Base-by-base conservation (phyloP, 2,797 vertebrate genomes). In the Falco columbarius region DNA sequence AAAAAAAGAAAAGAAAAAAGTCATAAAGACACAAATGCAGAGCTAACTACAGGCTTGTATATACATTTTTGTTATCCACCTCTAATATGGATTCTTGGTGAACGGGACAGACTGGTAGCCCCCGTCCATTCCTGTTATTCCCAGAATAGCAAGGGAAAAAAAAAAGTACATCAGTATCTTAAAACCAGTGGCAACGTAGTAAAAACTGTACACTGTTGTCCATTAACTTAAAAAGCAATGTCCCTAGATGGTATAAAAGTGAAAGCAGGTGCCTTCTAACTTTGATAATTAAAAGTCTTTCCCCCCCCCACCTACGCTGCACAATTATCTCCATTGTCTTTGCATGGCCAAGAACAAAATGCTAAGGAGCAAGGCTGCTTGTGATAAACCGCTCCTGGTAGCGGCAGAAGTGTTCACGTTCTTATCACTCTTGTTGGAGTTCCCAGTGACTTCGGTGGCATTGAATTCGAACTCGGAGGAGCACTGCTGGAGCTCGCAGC, bases 391-490 rank as follows among this genome's bases (percentile, higher is more conserved):
- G 18, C 90, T 89, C 5, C 89, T n/a, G n/a, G 46, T 4, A 56
- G 97, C 91, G 1, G 97, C 86, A 9, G 97, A 97, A n/a, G 83
- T 89, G 88, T 85, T 90, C 34, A 36, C 30, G 24, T 55, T 93
- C 92, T 98, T 97, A 32, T 97, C 96, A 1, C 86, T 96, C 96
- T 93, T 88, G 81, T 93, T 97, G 65, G 91, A 96, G 86, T 56
- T 97, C 20, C 95, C 98, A 0, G 97, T 82, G 70, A 97, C 95
- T 54, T 98, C 97, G 1, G 98, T 98, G 46, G 91, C 68, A 0
- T 99, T 99, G 98, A 99, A 99, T 97, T 99, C 99, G 4, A 99
- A 98, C 92, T 99, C 98, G 0, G 88, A 95, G 56, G 98, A 96
- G 34, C 99, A 99, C 67, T 98, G 97, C 27, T 98, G 98, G 8